Evolutionary conservation across 92 coral and sea anemone species (phyloP).

Genomic region (Palythoa heliodiscus): DNA sequence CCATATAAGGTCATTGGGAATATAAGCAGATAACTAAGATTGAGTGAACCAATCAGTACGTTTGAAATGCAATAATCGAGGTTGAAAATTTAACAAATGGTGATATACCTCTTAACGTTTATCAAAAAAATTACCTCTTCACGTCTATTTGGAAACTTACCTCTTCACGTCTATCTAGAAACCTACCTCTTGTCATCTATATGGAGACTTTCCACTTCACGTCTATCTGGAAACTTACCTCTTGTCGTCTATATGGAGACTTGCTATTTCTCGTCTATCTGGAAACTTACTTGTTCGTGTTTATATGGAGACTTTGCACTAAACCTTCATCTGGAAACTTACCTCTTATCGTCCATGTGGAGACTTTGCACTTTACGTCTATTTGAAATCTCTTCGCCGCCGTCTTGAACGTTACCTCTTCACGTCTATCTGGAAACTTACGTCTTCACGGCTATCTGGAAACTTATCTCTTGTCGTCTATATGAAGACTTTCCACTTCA

Average conservation of each 20-base stretch:
- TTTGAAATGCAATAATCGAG: too few relatives aligned
- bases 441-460: too few relatives aligned
- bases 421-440: not conserved
- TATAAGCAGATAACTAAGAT: too few relatives aligned
- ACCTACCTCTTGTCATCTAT: not conserved
- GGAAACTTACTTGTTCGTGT: not conserved
- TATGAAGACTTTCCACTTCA: not conserved
- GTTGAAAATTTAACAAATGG: too few relatives aligned
- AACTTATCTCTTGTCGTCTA: not conserved
- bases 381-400: not conserved
- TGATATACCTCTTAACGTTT: too few relatives aligned
- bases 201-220: not conserved
- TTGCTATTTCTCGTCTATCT: not conserved
- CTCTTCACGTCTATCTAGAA: not conserved
- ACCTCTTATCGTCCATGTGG: not conserved
- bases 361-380: not conserved
- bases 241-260: not conserved
- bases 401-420: not conserved
- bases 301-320: not conserved
- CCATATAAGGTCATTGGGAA: too few relatives aligned
- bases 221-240: not conserved
- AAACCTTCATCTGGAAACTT: not conserved
- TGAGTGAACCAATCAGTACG: too few relatives aligned
- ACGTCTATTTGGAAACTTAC: not conserved
- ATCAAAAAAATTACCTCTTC: not conserved